Base-by-base conservation (phyloP, 1,140 invertebrate genomes). In the Heliconius congener region DNA sequence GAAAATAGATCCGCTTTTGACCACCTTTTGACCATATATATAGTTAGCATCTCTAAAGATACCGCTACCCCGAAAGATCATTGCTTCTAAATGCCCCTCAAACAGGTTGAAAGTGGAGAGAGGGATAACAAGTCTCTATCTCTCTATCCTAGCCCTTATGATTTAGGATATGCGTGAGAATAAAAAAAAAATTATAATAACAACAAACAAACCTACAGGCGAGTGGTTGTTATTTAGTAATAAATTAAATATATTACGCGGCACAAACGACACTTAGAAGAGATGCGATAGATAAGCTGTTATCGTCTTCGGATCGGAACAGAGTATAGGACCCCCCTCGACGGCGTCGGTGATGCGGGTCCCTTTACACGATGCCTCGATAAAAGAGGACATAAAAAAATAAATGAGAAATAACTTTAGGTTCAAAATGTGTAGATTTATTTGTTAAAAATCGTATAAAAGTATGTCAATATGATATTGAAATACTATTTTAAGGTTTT, bases 271-370 rank as follows among this genome's bases (percentile, higher is more conserved):
- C 73, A 74, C 73, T 74, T 27, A 23, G 46, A 50, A n/a, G 27
- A 74, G 73, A 74, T 66, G 73, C 42, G 46, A 74, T 52, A 74
- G 50, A 74, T 74, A 50, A 74, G 46, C 73, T 74, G 73, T 74
- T 74, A 74, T 74, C 73, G 73, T 66, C 46, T 50, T 27, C 39
- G 73, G 73, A 74, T 74, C 73, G 46, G 73, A 52, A 74, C 42
- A 74, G 46, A 74, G 39, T 30, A 1, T 27, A 27, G 27, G 60
- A 66, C 60, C 60, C 23, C 60, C 60, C 60, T 66, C 60, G 60
- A 27, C 23, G 60, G 55, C n/a, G 2, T 66, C 2, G 11, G 60
- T 1, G 60, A 30, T 23, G 60, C 13, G 60, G 60, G 60, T 66
- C 60, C 11, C 60, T 66, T 66, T 66, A 66, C 60, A 66, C 23